Base-by-base conservation (phyloP, 1,140 invertebrate species). In the Polypedilum vanderplanki region DNA sequence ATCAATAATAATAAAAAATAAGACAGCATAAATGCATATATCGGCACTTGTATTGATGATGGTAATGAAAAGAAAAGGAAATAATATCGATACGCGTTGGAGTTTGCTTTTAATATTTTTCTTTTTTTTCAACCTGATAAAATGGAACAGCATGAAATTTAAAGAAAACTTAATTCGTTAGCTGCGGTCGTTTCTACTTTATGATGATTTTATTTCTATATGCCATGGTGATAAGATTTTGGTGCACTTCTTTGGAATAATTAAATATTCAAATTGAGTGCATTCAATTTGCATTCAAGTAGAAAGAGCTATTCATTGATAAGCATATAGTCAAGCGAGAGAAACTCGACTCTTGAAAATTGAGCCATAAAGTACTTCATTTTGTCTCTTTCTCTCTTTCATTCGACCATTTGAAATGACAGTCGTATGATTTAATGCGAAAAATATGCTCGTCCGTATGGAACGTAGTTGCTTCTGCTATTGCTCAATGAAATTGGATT, bases 261-360 rank as follows among this genome's bases (percentile, higher is more conserved):
- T 57, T 57, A 57, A 57, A 57, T 57, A 57, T 57, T 57, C 46
- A 57, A 57, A 57, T 57, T 12, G n/a, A 57, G 46, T 57, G 46
- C 46, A 57, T 57, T 15, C 12, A 57, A 46, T 12, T 57, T 57
- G 46, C 46, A n/a, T 57, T 46, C 12, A 1, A 12, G 24, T 33
- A 33, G 24, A 33, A 33, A 33, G 46, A 12, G 46, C n/a, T 57
- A 12, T 57, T 12, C 10, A 33, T 33, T 33, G 24, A 33, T 33
- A 33, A 15, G 46, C 46, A 57, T 57, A 12, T n/a, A 57, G 12
- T 46, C 46, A 57, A n/a, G 46, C 12, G 46, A 57, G n/a, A 57
- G 46, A 57, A 57, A 57, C n/a, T 57, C n/a, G 46, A 57, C n/a
- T n/a, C 12, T n/a, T 57, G 46, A 57, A 57, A 57, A 57, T 57